Percentiles rank a stretch among this genome's conserved stretches.
phyloP scores from a whole-genome alignment of 1,140 invertebrate species.

The Psilanteris sp. region DNA sequence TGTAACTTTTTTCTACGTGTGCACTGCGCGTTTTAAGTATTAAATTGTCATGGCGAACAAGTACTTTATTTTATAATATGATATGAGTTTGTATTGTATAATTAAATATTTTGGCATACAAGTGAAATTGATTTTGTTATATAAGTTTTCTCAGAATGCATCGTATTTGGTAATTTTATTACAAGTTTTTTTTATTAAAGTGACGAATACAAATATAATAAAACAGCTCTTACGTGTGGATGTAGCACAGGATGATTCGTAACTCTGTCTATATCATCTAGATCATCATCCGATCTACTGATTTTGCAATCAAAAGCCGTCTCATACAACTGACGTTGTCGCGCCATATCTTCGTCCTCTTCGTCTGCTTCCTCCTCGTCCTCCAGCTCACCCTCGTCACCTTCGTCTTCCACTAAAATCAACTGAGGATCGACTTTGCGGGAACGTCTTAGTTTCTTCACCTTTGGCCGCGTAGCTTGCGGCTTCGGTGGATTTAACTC shows the following conservation, averaged over 20 bases:
- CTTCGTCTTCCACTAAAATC: conserved; percentile 74
- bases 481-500: conserved; percentile 78
- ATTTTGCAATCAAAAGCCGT: conserved; percentile 94
- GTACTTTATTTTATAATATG: too few relatives aligned
- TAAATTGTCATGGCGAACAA: too few relatives aligned
- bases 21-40: too few relatives aligned
- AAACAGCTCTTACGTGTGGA: conserved; percentile 77
- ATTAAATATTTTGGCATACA: too few relatives aligned
- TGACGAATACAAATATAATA: not conserved
- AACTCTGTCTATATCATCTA: conserved; percentile 89
- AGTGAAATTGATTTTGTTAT: too few relatives aligned
- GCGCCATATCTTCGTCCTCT: conserved; percentile 83
- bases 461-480: conserved; percentile 79
- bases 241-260: conserved; percentile 88
- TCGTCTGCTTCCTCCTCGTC: conserved; percentile 73
- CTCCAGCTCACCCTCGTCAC: conserved; percentile 70
- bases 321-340: conserved; percentile 89
- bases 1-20: too few relatives aligned
- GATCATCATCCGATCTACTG: conserved; percentile 88
- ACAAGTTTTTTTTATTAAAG: too few relatives aligned
- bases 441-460: conserved; percentile 78
- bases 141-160: too few relatives aligned
- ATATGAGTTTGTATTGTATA: too few relatives aligned
- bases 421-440: conserved; percentile 73
- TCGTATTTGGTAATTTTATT: too few relatives aligned